A percentile compares a stretch with the other conserved stretches of the same genome.
These are phyloP conservation scores for Recurvirostra avosetta DNA, from an alignment of 2,113 vertebrate genomes.

Conservation along the genomic window DNA sequence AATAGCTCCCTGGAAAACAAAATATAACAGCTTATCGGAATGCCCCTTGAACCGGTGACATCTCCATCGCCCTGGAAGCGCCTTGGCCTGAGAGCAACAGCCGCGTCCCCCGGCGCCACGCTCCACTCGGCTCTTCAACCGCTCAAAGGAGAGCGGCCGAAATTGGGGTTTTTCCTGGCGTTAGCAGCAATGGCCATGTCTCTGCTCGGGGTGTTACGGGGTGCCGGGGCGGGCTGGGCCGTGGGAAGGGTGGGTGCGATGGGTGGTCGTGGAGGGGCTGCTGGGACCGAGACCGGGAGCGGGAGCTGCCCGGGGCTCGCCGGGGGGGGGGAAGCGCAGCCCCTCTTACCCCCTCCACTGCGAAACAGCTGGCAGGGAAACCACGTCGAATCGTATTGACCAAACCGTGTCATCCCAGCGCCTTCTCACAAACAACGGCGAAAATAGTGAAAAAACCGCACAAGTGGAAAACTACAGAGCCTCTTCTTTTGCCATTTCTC, in stretches of 20 bases:
- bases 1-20: not conserved
- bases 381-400: fast-evolving
- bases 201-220: fast-evolving
- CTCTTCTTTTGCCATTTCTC: not conserved
- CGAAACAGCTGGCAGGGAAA: not conserved
- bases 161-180: not conserved
- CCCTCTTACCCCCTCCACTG: too few relatives aligned
- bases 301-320: fast-evolving
- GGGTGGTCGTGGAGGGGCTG: not conserved
- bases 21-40: fast-evolving
- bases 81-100: not conserved
- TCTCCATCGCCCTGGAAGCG: fast-evolving
- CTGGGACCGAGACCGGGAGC: fast-evolving
- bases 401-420: not conserved
- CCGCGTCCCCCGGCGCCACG: not conserved
- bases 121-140: not conserved
- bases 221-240: not conserved
- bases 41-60: not conserved
- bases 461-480: not conserved
- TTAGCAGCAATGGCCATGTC: fast-evolving
- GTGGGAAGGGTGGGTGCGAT: not conserved
- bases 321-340: fast-evolving
- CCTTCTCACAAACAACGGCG: not conserved
- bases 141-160: fast-evolving
- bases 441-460: not conserved